Evolutionary conservation across 1,140 invertebrate genomes (phyloP).

Genomic region (Carcinoscorpius rotundicauda): DNA sequence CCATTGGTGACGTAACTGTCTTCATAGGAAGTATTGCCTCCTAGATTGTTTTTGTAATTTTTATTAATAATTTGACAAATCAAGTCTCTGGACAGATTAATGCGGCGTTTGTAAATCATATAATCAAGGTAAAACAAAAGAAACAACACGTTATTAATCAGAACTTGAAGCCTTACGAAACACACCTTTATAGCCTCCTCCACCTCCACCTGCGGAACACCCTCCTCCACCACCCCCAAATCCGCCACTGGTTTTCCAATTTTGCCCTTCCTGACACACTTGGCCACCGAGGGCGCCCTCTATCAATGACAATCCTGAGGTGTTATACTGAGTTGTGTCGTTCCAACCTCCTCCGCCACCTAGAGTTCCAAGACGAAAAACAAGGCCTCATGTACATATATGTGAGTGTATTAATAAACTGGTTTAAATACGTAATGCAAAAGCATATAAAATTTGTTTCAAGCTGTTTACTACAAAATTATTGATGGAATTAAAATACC

Average conservation of each 20-base stretch:
- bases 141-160: too few relatives aligned
- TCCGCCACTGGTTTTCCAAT: constrained; percentile 51
- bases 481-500: too few relatives aligned
- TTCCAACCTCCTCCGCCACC: constrained; percentile 1
- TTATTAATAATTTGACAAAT: too few relatives aligned
- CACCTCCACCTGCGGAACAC: constrained; percentile 51
- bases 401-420: too few relatives aligned
- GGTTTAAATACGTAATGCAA: too few relatives aligned
- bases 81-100: too few relatives aligned
- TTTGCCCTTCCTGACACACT: background rate
- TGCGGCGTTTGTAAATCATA: too few relatives aligned
- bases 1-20: background rate
- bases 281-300: background rate
- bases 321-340: background rate
- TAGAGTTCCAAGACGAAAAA: background rate
- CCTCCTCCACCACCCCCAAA: constrained; percentile 73
- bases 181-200: constrained; percentile 9
- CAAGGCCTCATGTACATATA: too few relatives aligned
- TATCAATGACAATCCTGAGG: background rate
- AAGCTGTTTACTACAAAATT: too few relatives aligned
- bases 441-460: too few relatives aligned
- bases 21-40: background rate
- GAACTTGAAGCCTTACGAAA: too few relatives aligned
- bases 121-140: too few relatives aligned
- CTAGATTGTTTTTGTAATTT: background rate